A percentile compares a stretch with the other conserved stretches of the same genome.
phyloP scores from a whole-genome alignment of 2,888 invertebrate species.

The Limenitis camilla region DNA sequence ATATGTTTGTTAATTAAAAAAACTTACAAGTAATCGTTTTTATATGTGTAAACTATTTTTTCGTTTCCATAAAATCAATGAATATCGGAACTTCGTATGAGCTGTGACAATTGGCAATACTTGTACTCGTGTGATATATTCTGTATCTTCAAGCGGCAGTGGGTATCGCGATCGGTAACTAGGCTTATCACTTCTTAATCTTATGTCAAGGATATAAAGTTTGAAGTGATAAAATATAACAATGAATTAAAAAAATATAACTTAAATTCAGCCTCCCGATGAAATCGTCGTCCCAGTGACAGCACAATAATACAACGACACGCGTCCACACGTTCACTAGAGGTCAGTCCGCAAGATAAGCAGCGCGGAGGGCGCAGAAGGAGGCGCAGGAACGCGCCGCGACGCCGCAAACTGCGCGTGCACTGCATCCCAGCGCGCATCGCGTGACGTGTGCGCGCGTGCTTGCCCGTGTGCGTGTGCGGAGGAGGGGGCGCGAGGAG shows the following conservation, averaged over 20 bases:
- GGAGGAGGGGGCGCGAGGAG: slow-evolving; percentile 8
- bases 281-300: not conserved
- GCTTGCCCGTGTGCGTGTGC: slow-evolving; percentile 5
- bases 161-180: no score
- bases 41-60: no score
- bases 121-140: no score
- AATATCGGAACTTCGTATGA: no score
- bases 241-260: not conserved
- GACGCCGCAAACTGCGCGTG: slow-evolving; percentile 49
- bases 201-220: not conserved
- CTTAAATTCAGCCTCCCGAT: not conserved
- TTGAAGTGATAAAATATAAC: not conserved
- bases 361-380: slow-evolving; percentile 38
- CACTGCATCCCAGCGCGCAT: slow-evolving; percentile 55
- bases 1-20: no score
- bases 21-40: no score
- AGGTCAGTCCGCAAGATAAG: slow-evolving; percentile 54
- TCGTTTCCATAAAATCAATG: no score
- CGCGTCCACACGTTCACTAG: slow-evolving; percentile 22
- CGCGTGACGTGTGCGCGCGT: slow-evolving; percentile 28
- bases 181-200: not conserved
- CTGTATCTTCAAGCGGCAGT: no score
- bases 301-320: not conserved
- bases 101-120: no score
- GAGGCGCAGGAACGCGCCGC: slow-evolving; percentile 32